These are phyloP conservation scores for Anas platyrhynchos DNA, from an alignment of 2,113 vertebrate genomes.

Conservation along the genomic window DNA sequence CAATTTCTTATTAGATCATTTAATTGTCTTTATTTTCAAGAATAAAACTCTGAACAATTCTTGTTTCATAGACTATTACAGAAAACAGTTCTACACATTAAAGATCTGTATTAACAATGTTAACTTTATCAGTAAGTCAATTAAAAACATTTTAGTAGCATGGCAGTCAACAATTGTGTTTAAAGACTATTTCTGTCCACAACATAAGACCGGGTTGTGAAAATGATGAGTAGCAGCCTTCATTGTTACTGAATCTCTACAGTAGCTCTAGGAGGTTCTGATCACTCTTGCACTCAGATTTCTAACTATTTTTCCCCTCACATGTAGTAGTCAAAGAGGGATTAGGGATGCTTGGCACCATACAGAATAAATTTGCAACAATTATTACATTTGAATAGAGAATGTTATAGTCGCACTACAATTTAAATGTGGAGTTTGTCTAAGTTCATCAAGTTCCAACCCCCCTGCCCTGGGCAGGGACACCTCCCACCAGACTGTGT, in stretches of 20 bases:
- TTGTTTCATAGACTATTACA: neutral
- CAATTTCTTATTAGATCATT: neutral
- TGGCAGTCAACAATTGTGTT: neutral
- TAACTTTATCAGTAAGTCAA: neutral
- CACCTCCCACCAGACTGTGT: no score
- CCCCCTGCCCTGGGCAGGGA: no score
- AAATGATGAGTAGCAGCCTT: neutral
- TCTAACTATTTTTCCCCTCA: neutral
- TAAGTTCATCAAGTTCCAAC: no score
- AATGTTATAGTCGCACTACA: neutral
- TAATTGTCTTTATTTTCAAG: neutral
- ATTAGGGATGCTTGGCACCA: neutral
- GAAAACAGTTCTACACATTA: neutral
- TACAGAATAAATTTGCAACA: neutral
- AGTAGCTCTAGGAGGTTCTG: neutral
- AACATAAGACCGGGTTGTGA: neutral
- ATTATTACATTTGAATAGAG: neutral
- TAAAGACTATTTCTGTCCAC: neutral
- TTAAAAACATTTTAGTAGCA: neutral
- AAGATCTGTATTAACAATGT: neutral
- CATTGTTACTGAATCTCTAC: neutral
- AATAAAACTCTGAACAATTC: neutral
- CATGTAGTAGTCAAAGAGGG: neutral
- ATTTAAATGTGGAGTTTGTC: no score
- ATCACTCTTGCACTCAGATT: neutral